Base-by-base conservation (phyloP, 2,888 invertebrate species). In the Megaustenia siamemsis region DNA sequence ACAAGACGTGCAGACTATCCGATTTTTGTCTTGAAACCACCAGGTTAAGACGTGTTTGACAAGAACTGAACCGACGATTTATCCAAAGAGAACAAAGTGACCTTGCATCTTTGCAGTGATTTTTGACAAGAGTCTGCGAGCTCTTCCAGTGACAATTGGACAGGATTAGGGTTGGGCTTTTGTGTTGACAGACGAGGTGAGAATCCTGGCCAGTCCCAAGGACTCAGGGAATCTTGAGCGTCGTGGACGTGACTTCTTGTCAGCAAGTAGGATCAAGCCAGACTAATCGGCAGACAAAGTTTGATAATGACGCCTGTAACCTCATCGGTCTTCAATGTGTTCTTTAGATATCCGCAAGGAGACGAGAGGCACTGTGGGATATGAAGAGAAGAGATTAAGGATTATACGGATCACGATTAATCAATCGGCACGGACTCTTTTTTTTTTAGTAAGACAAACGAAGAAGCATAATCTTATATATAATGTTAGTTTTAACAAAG, bases 221-320 rank as follows among this genome's bases (percentile, higher is more conserved):
- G 78, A 43, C 78, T 40, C 63, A 78, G 78, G 78, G 66, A 78
- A 43, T 43, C 66, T 32, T 28, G 18, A 60, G 78, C 78, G 78
- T n/a, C 49, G 49, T 24, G 80, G 69, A 80, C 80, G 80, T 80
- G 80, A 69, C 80, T 38, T 69, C 63, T 49, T 69, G 10, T 45
- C 68, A 38, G 28, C 49, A 8, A 43, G 69, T 53, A 45, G 69
- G 80, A 80, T 80, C 68, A 80, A 12, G 53, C 32, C 68, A 80
- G 80, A 53, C 68, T 80, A 80, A 80, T 80, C 80, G 80, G n/a
- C 80, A 80, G 80, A 80, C 80, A 80, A 69, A 53, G 69, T 80
- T 69, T 32, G 69, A 69, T 80, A 68, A 80, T 68, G 69, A 80
- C 60, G 69, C 68, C 49, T 28, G 80, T 53, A 80, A 80, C 69